Evolutionary conservation across 2,797 vertebrate genomes (phyloP), one percentile per base, ranked within the genome.

Genomic region (Aeoliscus strigatus): DNA sequence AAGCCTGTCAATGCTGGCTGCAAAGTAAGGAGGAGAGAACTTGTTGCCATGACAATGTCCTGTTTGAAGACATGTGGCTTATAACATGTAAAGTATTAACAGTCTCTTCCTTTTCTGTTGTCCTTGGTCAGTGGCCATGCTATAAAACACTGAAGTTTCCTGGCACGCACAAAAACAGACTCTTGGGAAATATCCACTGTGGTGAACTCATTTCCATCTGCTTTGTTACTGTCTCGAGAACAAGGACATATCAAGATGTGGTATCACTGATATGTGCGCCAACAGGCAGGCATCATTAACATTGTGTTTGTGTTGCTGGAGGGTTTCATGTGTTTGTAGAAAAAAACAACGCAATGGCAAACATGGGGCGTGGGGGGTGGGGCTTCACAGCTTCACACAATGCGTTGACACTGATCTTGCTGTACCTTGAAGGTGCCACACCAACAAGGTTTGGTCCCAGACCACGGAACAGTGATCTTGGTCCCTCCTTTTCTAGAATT

Each of bases 401-500:
- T 5, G 3, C 2, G 31, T 31, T 4, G 45, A 35, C n/a, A 37
- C 0, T 10, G 28, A 40, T 18, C 44, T 86, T 86, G 34, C 11
- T 39, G 16, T 83, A 99, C 96, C 96, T 94, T 72, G 96, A 99
- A 31, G 96, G 96, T 14, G 96, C 96, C 36, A 99, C 96, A 38
- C 96, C 96, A 53, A 99, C 92, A 51, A 99, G 86, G 75, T 98
- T 99, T 51, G 96, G 96, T 66, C 96, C 96, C 75, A 98, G 72
- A 36, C 96, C 96, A 60, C 96, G 87, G 70, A 99, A 99, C 2
- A 99, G 91, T 12, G 96, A 99, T 83, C 87, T 90, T 82, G 94
- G 93, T 75, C 96, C 96, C 74, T 98, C 96, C 79, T 99, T 99
- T 86, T 98, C 92, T 57, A 99, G 86, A 79, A 99, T 99, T 10